phyloP scores from a whole-genome alignment of 2,113 vertebrate genomes.

The Falco punctatus region DNA sequence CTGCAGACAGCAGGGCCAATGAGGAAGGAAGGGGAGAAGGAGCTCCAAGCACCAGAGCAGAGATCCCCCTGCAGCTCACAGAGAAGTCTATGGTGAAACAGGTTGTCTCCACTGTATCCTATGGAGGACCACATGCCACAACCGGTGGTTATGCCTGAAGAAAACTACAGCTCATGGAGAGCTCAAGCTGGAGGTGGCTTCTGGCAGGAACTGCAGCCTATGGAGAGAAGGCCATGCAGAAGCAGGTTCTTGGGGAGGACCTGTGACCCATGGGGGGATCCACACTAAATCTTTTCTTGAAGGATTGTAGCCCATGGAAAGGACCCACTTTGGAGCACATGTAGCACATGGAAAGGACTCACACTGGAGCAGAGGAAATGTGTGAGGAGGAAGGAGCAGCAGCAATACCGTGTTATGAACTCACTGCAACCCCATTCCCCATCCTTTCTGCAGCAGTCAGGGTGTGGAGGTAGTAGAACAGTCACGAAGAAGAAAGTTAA shows the following conservation, averaged over 20 bases:
- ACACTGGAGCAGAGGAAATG: background rate
- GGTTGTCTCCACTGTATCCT: background rate
- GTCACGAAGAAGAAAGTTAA: background rate
- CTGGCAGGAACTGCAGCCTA: background rate
- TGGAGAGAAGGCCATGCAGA: background rate
- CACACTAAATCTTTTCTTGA: background rate
- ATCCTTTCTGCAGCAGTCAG: background rate
- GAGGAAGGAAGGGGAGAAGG: background rate
- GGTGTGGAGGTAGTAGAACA: background rate
- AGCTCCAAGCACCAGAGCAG: background rate
- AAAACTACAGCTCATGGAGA: background rate
- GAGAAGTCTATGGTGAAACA: background rate
- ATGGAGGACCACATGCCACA: fast-evolving
- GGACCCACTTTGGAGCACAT: background rate
- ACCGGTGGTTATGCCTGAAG: background rate
- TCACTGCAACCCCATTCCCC: background rate
- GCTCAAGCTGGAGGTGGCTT: background rate
- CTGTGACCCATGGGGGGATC: too few species aligned
- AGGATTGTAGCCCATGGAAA: background rate
- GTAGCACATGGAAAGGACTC: background rate
- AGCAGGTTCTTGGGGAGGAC: background rate
- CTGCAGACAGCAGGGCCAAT: background rate
- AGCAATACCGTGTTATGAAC: background rate
- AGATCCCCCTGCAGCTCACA: background rate
- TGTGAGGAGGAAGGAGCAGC: background rate